phyloP scores from a whole-genome alignment of 2,888 invertebrate genomes.

The Drymonia ruficornis region DNA sequence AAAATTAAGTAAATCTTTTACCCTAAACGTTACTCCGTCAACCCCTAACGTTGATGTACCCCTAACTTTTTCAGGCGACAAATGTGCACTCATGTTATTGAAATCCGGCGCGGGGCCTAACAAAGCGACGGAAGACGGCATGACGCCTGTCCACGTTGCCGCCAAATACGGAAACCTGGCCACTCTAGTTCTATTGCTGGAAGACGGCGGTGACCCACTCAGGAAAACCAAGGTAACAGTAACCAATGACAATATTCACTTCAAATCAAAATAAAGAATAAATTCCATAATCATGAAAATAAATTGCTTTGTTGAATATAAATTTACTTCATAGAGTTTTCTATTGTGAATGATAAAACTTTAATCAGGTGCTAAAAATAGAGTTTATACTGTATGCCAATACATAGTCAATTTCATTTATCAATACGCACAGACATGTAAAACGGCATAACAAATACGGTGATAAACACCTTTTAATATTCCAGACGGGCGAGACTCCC shows the following conservation, averaged over 20 bases:
- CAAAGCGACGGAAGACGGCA: constrained; percentile 97
- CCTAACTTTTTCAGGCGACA: constrained; percentile 59
- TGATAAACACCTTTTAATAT: neutral
- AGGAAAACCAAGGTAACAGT: constrained; percentile 92
- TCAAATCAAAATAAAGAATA: too few relatives aligned
- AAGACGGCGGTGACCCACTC: constrained; percentile 97
- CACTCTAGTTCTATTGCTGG: constrained; percentile 93
- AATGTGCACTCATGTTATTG: constrained; percentile 97
- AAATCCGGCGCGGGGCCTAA: constrained; percentile 99
- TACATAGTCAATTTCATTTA: too few relatives aligned
- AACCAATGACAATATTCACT: neutral
- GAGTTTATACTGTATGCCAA: too few relatives aligned
- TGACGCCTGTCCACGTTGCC: constrained; percentile 98
- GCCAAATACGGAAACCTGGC: constrained; percentile 96
- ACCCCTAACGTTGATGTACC: too few relatives aligned
- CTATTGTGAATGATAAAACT: too few relatives aligned
- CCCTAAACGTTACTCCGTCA: too few relatives aligned
- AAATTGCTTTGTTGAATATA: too few relatives aligned
- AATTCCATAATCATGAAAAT: too few relatives aligned
- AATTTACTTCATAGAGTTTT: too few relatives aligned
- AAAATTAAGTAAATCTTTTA: too few relatives aligned
- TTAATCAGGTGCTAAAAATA: too few relatives aligned
- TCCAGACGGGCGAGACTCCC: constrained; percentile 96
- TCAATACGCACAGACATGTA: neutral
- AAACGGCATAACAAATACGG: neutral